Percentiles rank a stretch among this genome's conserved stretches.
Conservation (phyloP, 53 echinoderm and acorn worm genomes). For the Temnopleurus reevesii region DNA sequence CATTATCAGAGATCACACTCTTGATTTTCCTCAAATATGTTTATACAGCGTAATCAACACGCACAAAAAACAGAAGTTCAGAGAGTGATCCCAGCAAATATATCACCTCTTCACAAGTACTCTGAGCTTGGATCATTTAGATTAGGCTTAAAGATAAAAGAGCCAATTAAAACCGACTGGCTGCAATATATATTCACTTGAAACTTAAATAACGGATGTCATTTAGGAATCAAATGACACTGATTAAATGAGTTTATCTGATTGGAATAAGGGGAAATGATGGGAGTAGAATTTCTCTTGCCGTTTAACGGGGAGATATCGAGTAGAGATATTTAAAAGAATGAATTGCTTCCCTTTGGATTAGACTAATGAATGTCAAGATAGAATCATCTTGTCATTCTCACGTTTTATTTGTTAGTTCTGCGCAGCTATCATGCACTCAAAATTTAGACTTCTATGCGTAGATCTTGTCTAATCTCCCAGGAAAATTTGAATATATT, state of each 20-base stretch:
- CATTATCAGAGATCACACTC: background rate
- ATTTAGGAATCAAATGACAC: background rate
- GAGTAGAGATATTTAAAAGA: background rate
- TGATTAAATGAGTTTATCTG: slow-evolving; percentile 1
- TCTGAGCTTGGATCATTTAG: background rate
- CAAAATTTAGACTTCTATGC: too few species aligned
- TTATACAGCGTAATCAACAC: background rate
- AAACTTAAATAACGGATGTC: slow-evolving; percentile 4
- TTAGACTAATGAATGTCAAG: background rate
- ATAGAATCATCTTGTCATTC: slow-evolving; percentile 11
- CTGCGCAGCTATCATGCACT: too few species aligned
- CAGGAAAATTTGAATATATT: too few species aligned
- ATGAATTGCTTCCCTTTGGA: background rate
- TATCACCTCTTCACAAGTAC: background rate
- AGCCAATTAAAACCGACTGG: background rate
- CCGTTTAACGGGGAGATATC: background rate
- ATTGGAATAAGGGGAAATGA: background rate
- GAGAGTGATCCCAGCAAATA: background rate
- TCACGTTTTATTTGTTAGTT: background rate
- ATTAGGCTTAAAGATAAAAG: background rate
- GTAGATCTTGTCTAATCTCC: too few species aligned
- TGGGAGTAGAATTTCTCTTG: slow-evolving; percentile 9
- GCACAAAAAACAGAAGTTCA: slow-evolving; percentile 4
- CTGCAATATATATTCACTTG: background rate
- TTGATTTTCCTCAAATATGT: background rate